Evolutionary conservation across 2,888 invertebrate species (phyloP), one percentile per base, ranked within the genome.

Genomic region (Volucella inanis): DNA sequence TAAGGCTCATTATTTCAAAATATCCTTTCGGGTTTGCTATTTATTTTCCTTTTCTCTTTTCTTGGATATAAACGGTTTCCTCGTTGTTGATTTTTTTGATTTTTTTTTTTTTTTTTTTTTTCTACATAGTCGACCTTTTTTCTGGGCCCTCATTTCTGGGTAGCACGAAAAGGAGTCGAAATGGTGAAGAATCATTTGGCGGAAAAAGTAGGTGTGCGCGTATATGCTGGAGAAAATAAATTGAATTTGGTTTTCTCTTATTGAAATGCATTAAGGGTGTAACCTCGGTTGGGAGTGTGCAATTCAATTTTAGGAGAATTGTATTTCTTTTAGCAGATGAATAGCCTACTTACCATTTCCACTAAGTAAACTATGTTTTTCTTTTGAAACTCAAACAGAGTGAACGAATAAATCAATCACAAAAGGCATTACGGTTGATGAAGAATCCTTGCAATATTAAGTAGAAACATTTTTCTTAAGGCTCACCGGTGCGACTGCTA

Each of bases 1-100:
- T 86, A 82, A 86, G 86, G 86, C 86, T 86, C 86, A 86, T 86
- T 86, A 86, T 86, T 86, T 86, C 54, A 82, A 82, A 86, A 86
- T 86, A 86, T 86, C 86, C 86, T 80, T 72, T 61, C 6, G 31
- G 31, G 57, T 65, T 57, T 67, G 64, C 6, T 6, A 4, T 6
- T 31, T 31, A 6, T 31, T 31, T 3, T 6, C 31, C 31, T 6
- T 31, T 6, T 31, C 77, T 67, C 49, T 49, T 64, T 62, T 68
- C 45, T 45, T 52, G 72, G 65, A 55, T 71, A 71, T 71, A 77
- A 85, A 81, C 76, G 76, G 71, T 43, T 64, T 81, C 54, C 72
- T 85, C 45, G 77, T 85, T 85, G 72, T 71, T 50, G 64, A 64
- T 31, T 38, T 11, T 31, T 15, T 65, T 55, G 47, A 31, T 64